These are phyloP conservation scores for Acanthurus leucopareius DNA, from an alignment of 2,797 vertebrate genomes.

Conservation along the genomic window DNA sequence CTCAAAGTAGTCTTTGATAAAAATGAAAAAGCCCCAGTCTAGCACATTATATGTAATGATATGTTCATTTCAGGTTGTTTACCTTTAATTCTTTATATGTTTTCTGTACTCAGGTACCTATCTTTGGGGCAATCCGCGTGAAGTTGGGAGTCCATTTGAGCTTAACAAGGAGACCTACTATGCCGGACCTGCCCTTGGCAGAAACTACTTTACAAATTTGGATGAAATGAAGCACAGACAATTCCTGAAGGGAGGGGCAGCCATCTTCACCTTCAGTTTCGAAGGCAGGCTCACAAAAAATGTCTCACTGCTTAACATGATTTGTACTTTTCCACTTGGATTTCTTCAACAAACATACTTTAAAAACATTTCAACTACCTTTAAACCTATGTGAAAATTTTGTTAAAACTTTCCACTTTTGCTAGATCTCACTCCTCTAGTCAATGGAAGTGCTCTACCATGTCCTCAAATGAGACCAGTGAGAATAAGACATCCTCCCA, in stretches of 20 bases:
- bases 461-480: conserved; percentile 31
- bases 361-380: neutral
- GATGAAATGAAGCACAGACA: conserved; percentile 22
- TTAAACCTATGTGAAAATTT: neutral
- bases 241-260: conserved; percentile 54
- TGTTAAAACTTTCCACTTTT: neutral
- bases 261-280: conserved; percentile 47
- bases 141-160: neutral
- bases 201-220: accelerated
- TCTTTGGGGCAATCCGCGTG: conserved; percentile 45
- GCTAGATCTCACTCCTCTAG: conserved; percentile 62
- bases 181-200: neutral
- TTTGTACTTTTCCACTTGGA: neutral
- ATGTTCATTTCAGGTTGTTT: neutral
- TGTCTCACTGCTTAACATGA: neutral
- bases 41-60: neutral
- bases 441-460: conserved; percentile 43
- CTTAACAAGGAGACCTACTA: conserved; percentile 34
- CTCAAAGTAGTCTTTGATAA: neutral
- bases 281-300: conserved; percentile 35
- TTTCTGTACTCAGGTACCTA: conserved; percentile 8
- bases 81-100: neutral
- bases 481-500: neutral
- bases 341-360: neutral
- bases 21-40: neutral